These are phyloP conservation scores for Melanocharis versteri DNA, from an alignment of 2,113 vertebrate genomes.

Conservation along the genomic window DNA sequence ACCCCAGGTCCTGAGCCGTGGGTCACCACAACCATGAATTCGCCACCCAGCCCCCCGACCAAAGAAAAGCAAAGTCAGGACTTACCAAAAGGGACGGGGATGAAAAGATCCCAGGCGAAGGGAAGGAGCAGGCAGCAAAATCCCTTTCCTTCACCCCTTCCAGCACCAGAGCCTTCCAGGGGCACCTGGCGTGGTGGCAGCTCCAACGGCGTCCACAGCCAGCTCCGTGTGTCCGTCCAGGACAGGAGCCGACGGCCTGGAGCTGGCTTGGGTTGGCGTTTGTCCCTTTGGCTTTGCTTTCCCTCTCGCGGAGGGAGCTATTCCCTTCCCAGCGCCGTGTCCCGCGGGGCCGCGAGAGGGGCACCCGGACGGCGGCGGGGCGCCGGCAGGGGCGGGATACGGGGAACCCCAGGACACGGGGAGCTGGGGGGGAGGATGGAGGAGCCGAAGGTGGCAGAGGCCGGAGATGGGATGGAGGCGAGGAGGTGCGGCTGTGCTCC, in stretches of 20 bases:
- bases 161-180: slow-evolving; percentile 55
- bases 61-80: slow-evolving; percentile 17
- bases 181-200: slow-evolving; percentile 23
- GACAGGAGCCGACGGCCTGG: slow-evolving; percentile 32
- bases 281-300: slow-evolving; percentile 33
- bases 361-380: background rate
- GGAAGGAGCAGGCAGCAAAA: background rate
- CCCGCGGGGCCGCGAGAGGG: slow-evolving; percentile 8
- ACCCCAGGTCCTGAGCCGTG: background rate
- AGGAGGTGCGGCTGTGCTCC: background rate
- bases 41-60: background rate
- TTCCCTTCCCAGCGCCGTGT: background rate
- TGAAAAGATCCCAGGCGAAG: background rate
- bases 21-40: background rate
- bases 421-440: background rate
- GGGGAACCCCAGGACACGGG: background rate
- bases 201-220: background rate
- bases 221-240: slow-evolving; percentile 52
- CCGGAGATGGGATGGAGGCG: background rate
- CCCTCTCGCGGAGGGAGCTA: background rate
- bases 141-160: slow-evolving; percentile 1
- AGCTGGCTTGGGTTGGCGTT: slow-evolving; percentile 8
- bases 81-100: slow-evolving; percentile 40
- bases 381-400: background rate
- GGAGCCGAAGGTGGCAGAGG: background rate